Conservation (phyloP, 2,797 vertebrate species). For the Potorous gilbertii region DNA sequence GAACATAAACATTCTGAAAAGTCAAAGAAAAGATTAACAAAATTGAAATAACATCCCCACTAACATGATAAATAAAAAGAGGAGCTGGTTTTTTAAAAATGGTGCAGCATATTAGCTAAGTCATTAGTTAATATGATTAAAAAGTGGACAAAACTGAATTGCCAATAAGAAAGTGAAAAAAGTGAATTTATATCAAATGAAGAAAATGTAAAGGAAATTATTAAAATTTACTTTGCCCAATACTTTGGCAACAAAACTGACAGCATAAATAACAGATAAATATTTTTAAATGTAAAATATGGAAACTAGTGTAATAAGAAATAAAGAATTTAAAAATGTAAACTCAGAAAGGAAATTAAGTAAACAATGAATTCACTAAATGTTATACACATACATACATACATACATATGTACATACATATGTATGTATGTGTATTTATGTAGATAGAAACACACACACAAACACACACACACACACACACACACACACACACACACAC, state of each 20-base stretch:
- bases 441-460: too few relatives aligned
- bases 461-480: too few relatives aligned
- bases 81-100: not conserved
- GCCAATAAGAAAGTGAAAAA: not conserved
- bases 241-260: not conserved
- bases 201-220: not conserved
- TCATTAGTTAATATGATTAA: not conserved
- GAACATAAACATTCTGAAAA: not conserved
- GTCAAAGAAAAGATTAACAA: not conserved
- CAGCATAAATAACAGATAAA: not conserved
- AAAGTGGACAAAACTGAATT: not conserved
- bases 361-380: not conserved
- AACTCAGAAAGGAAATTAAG: not conserved
- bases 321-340: not conserved
- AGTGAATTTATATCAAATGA: not conserved
- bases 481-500: too few relatives aligned
- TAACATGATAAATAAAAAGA: not conserved
- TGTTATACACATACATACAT: not conserved
- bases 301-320: not conserved
- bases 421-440: too few relatives aligned
- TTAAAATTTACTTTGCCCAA: not conserved
- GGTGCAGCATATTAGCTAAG: not conserved
- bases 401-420: too few relatives aligned
- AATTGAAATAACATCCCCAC: not conserved
- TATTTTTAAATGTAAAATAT: not conserved